Evolutionary conservation across 2,113 vertebrate species (phyloP).

Genomic region (Petromus typicus): DNA sequence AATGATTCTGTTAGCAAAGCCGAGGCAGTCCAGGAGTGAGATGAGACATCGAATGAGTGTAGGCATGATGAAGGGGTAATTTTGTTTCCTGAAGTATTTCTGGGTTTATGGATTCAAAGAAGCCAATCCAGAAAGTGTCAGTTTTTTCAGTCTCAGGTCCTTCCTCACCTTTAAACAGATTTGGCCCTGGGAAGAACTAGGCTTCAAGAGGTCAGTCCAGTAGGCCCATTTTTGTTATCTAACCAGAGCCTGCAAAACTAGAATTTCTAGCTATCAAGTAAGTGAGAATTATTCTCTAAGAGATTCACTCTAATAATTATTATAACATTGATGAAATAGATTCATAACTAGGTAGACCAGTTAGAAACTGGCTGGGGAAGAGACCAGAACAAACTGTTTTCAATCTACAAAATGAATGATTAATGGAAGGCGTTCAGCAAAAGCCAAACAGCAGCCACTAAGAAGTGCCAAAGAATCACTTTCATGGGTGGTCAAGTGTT

Average conservation of each 20-base stretch:
- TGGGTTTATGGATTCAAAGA: not conserved
- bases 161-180: conserved; percentile 49
- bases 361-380: conserved; percentile 6
- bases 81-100: not conserved
- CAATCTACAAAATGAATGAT: conserved; percentile 28
- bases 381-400: conserved; percentile 27
- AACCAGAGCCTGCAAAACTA: not conserved
- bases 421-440: not conserved
- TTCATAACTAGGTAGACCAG: not conserved
- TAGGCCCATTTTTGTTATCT: not conserved
- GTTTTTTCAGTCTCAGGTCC: conserved; percentile 20
- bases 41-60: not conserved
- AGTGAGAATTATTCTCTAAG: not conserved
- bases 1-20: not conserved
- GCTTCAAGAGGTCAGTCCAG: not conserved
- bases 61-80: not conserved
- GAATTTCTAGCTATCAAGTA: conserved; percentile 12
- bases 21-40: not conserved
- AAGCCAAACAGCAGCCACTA: not conserved
- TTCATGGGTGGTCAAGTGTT: not conserved
- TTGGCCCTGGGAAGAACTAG: not conserved
- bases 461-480: conserved; percentile 17
- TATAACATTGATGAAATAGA: conserved; percentile 1
- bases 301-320: conserved; percentile 8
- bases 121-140: not conserved